Conservation (phyloP, 2,113 vertebrate genomes). For the Synodontis membranacea region DNA sequence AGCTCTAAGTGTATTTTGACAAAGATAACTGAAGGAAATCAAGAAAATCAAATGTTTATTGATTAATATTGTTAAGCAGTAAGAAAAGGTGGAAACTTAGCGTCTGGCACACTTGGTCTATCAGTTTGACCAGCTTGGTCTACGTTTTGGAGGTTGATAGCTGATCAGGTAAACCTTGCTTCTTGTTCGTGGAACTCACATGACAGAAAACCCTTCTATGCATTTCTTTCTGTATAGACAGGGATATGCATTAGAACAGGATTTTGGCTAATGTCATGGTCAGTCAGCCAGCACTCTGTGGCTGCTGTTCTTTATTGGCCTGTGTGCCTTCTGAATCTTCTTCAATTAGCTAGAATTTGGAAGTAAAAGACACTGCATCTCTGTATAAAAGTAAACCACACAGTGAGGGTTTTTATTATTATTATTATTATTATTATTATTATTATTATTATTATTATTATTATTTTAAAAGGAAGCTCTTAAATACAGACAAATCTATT, state of each 20-base stretch:
- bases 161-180: neutral
- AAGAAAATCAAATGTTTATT: neutral
- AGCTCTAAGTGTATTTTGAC: neutral
- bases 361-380: neutral
- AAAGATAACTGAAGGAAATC: neutral
- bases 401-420: no score
- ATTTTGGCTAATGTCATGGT: conserved; percentile 51
- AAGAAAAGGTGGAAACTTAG: neutral
- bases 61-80: neutral
- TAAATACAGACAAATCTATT: conserved; percentile 29
- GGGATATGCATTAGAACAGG: conserved; percentile 62
- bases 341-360: conserved; percentile 4
- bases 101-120: neutral
- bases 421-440: no score
- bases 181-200: neutral
- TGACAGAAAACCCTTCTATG: conserved; percentile 4
- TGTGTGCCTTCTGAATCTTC: conserved; percentile 27
- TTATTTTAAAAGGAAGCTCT: neutral
- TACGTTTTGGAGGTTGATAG: neutral
- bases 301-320: conserved; percentile 29
- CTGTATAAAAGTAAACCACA: neutral
- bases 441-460: no score
- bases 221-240: conserved; percentile 26
- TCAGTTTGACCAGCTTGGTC: neutral
- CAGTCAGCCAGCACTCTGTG: conserved; percentile 27